Base-by-base conservation (phyloP, 1,140 invertebrate genomes). In the Apolygus lucorum region DNA sequence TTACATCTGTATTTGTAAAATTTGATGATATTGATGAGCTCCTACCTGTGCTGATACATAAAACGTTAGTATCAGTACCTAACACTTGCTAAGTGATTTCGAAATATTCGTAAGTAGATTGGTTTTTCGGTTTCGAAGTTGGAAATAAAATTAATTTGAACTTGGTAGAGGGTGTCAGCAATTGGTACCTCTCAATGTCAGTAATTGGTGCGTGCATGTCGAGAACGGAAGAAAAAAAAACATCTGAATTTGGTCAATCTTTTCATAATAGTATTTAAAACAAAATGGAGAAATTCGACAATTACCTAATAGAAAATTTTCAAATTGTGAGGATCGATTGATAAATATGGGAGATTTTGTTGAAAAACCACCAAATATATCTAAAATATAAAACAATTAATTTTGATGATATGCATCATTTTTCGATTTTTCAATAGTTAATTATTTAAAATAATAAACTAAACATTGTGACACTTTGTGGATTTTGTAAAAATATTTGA, bases 331-430 rank as follows among this genome's bases (percentile, higher is more conserved):
- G 34, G 34, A 49, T 49, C 34, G 34, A 17, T 49, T 49, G 34
- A 49, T 27, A 65, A 65, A 28, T 29, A 28, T 22, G 63, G 29
- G 63, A 65, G 63, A 29, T 26, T 26, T 65, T 22, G 29, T 65
- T 65, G 1, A 65, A 29, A n/a, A 24, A 29, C 63, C n/a, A n/a
- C n/a, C n/a, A n/a, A n/a, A n/a, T n/a, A n/a, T n/a, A n/a, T n/a
- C n/a, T n/a, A n/a, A n/a, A n/a, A n/a, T n/a, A n/a, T n/a, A n/a
- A n/a, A n/a, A n/a, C n/a, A n/a, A n/a, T n/a, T n/a, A n/a, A n/a
- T n/a, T n/a, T n/a, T n/a, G n/a, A n/a, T n/a, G n/a, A n/a, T n/a
- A n/a, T n/a, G n/a, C n/a, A n/a, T n/a, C n/a, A n/a, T n/a, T n/a
- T n/a, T n/a, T n/a, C n/a, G n/a, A n/a, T n/a, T n/a, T n/a, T n/a